Base-by-base conservation (phyloP, 2,888 invertebrate genomes). In the Phymatocera aterrima region DNA sequence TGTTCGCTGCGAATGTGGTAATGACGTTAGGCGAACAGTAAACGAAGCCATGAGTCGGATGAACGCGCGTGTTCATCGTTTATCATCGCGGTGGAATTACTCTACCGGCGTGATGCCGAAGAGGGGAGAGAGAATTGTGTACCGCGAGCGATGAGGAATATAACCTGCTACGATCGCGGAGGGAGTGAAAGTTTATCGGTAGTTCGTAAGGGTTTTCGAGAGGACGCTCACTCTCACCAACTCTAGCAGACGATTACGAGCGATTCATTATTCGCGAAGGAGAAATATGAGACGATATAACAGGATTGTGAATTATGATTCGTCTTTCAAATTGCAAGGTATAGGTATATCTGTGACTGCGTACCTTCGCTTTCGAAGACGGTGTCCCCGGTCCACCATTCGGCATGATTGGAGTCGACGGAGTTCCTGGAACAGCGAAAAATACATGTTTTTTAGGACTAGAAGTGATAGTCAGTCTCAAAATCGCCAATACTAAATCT, bases 361-460 rank as follows among this genome's bases (percentile, higher is more conserved):
- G 85, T 91, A 95, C 95, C 94, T 96, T 96, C 86, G 94, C 94
- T 92, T 96, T 96, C 83, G 96, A 94, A 84, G 95, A 95, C 82
- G 96, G 96, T 78, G 96, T 96, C 84, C 96, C 96, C 84, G 96
- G 96, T 84, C 94, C 94, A 85, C 95, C 95, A 87, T 95, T 95
- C 83, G 95, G 95, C 95, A 95, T 94, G 87, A 92, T 92, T 82
- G 92, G 92, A 83, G 92, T 92, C 80, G 92, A 91, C 83, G 92
- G 92, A 80, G 91, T 90, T 83, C 92, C 92, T 92, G 88, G 4
- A 91, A 87, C 86, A 87, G n/a, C n/a, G n/a, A 51, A 77, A 79
- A 78, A 77, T 57, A 77, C 77, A 51, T 46, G 3, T 1, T 0
- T 46, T 12, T n/a, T n/a, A n/a, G n/a, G n/a, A n/a, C n/a, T n/a